phyloP scores from a whole-genome alignment of 2,888 invertebrate genomes.

The Herminia tarsipennalis region DNA sequence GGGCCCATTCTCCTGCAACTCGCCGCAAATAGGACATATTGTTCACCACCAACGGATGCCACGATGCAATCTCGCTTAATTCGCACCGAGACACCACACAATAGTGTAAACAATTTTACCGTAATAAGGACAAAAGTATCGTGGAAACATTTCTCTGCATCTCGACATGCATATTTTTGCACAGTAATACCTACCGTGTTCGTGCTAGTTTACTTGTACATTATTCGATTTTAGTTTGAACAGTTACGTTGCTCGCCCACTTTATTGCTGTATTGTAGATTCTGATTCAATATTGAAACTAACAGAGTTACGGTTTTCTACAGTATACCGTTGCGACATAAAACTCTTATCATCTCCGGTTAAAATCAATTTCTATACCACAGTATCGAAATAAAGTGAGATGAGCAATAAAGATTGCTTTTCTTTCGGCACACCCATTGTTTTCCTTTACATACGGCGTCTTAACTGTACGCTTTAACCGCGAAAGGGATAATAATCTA shows the following conservation, averaged over 20 bases:
- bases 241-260: constrained; percentile 55
- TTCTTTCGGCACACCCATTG: constrained; percentile 67
- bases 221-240: constrained; percentile 46
- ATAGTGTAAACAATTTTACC: constrained; percentile 57
- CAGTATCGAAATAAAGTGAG: constrained; percentile 69
- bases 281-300: constrained; percentile 72
- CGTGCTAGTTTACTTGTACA: constrained; percentile 30
- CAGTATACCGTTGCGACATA: constrained; percentile 72
- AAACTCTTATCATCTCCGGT: constrained; percentile 72
- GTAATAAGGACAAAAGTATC: constrained; percentile 59
- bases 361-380: constrained; percentile 73
- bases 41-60: constrained; percentile 49
- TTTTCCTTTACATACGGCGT: constrained; percentile 66
- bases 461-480: constrained; percentile 45
- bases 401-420: constrained; percentile 74
- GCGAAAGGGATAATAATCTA: constrained; percentile 47
- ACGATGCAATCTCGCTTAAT: constrained; percentile 57
- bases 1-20: constrained; percentile 36
- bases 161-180: constrained; percentile 56
- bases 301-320: constrained; percentile 65
- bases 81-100: constrained; percentile 46
- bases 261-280: constrained; percentile 54
- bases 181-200: constrained; percentile 48
- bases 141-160: constrained; percentile 56
- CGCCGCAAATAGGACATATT: constrained; percentile 51